phyloP scores from a whole-genome alignment of 2,797 vertebrate species.

The Gallinago nigripennis region DNA sequence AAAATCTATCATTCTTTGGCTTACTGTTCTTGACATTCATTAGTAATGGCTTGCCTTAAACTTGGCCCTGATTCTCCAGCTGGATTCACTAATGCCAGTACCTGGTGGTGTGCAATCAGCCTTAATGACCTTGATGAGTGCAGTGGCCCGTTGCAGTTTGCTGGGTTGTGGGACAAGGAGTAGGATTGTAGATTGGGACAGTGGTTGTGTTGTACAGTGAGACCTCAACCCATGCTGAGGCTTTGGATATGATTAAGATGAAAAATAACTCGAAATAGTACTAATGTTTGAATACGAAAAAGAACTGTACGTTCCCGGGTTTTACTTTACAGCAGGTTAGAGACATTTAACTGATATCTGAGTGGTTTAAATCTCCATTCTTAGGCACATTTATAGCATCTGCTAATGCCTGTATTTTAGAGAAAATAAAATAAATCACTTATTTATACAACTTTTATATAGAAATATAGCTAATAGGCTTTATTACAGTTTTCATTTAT shows the following conservation, averaged over 20 bases:
- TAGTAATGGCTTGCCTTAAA: not conserved
- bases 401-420: not conserved
- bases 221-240: not conserved
- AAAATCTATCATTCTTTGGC: conserved; percentile 29
- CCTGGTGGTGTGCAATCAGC: not conserved
- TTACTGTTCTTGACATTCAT: not conserved
- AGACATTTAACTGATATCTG: not conserved
- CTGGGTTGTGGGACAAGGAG: not conserved
- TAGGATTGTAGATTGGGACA: rapidly evolving
- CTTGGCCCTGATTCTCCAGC: not conserved
- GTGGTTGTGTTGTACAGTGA: not conserved
- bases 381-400: not conserved
- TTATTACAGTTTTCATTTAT: not conserved
- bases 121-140: not conserved
- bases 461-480: not conserved
- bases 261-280: not conserved
- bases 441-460: not conserved
- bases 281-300: not conserved
- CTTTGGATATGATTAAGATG: not conserved
- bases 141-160: not conserved
- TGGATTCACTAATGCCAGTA: not conserved
- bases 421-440: not conserved
- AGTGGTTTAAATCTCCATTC: not conserved
- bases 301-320: not conserved
- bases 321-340: not conserved